Evolutionary conservation across 1,140 invertebrate genomes (phyloP), one percentile per base, ranked within the genome.

Genomic region (Leptopilina boulardi): DNA sequence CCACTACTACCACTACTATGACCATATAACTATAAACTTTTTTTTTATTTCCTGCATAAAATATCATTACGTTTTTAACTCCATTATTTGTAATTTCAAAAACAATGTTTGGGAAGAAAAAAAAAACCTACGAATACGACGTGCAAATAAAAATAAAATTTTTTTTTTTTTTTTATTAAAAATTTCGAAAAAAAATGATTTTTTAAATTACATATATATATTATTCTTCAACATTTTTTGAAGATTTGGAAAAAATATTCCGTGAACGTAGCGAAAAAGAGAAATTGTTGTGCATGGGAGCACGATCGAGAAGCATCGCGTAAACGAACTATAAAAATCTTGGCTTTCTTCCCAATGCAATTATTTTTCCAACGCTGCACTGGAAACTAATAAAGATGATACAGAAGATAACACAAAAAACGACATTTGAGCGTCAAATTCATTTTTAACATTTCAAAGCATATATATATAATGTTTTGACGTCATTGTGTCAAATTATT

Each of bases 321-420:
- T 59, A 59, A 59, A 26, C 56, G 56, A 59, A 59, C 56, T 59
- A 59, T 59, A 59, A 23, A 59, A 59, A 59, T 59, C 56, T 59
- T 59, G 56, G 56, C 56, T 21, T 59, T 26, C 56, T 59, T 59
- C 56, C 56, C 56, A 59, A 59, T 59, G 21, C 21, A 59, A 59
- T 59, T 59, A 59, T 59, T 59, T 59, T 59, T 26, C 56, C 11
- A 59, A 21, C 19, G 10, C 4, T 26, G 21, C 56, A 15, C 21
- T 26, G 56, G 15, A 59, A 59, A 59, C 56, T 21, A 59, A 59
- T 59, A 26, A 59, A 59, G 19, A 23, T 59, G 21, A 59, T 59
- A 59, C 56, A 59, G 3, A 26, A 59, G 10, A 21, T 59, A 59
- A 59, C 56, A 59, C 9, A 0, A 59, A 26, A 30, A 26, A 59